Conservation (phyloP, 2,113 vertebrate genomes). For the Istiophorus platypterus region DNA sequence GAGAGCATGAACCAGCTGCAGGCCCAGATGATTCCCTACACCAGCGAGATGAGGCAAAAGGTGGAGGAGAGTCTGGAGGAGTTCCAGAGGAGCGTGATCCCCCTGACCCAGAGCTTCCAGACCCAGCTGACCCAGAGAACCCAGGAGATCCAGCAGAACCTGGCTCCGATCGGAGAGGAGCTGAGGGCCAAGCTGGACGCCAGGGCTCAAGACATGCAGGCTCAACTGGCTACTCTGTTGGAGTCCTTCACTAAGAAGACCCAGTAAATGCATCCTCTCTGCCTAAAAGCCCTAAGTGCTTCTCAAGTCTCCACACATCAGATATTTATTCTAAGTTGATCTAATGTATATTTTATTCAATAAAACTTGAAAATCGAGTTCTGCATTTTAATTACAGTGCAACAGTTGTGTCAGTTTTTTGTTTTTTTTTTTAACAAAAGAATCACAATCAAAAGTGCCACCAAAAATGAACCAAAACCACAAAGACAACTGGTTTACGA, state of each 20-base stretch:
- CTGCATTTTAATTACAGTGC: background rate
- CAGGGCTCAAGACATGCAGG: conserved; percentile 68
- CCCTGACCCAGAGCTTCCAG: conserved; percentile 74
- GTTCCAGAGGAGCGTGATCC: conserved; percentile 72
- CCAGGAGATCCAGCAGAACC: conserved; percentile 71
- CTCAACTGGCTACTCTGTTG: conserved; percentile 59
- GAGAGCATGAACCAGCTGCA: conserved; percentile 52
- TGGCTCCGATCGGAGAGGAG: conserved; percentile 65
- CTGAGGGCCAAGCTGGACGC: conserved; percentile 62
- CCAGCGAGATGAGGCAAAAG: conserved; percentile 65
- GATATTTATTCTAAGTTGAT: conserved; percentile 39
- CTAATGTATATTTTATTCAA: conserved; percentile 15
- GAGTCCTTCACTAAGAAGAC: conserved; percentile 60
- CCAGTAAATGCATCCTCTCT: conserved; percentile 58
- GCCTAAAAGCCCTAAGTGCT: background rate
- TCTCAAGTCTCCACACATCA: background rate
- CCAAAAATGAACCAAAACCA: no score
- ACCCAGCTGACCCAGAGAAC: conserved; percentile 51
- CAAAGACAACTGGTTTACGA: no score
- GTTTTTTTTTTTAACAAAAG: background rate
- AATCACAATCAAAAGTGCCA: no score
- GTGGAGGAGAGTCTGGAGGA: conserved; percentile 69
- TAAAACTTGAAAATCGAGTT: background rate
- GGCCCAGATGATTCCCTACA: conserved; percentile 67
- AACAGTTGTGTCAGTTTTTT: no score